A percentile compares a stretch with the other conserved stretches of the same genome.
phyloP scores from a whole-genome alignment of 2,888 invertebrate species.

The Thecophora atra region DNA sequence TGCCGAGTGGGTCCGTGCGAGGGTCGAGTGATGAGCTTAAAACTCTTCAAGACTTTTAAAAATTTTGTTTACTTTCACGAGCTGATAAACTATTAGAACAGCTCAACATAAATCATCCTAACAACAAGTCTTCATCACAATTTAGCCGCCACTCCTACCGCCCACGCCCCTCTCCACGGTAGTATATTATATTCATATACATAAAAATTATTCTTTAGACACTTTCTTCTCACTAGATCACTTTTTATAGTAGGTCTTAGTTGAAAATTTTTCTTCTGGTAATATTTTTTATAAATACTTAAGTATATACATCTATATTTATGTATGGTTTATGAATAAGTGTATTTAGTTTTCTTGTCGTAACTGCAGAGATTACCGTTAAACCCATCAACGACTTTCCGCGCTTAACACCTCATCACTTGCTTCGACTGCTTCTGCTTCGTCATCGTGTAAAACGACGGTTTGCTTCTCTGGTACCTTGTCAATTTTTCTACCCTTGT shows the following conservation, averaged over 20 bases:
- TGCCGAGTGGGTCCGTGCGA: too few species aligned
- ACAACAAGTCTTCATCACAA: neutral
- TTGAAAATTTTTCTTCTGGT: neutral
- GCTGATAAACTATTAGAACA: neutral
- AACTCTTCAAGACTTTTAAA: too few species aligned
- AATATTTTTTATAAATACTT: neutral
- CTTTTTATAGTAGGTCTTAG: neutral
- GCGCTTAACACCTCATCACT: slow-evolving; percentile 9
- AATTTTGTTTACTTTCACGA: too few species aligned
- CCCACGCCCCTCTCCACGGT: neutral
- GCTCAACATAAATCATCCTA: slow-evolving; percentile 14
- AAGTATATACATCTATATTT: neutral
- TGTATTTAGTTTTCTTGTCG: slow-evolving; percentile 2
- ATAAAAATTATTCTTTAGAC: slow-evolving; percentile 16
- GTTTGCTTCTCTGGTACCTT: neutral
- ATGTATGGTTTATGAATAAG: too few species aligned
- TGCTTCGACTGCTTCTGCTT: neutral
- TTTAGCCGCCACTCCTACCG: neutral
- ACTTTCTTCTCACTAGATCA: slow-evolving; percentile 24
- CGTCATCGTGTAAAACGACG: neutral
- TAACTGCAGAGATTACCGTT: slow-evolving; percentile 45
- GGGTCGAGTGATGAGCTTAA: too few species aligned
- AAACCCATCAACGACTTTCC: slow-evolving; percentile 42
- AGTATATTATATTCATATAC: slow-evolving; percentile 4
- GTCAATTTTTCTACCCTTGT: neutral